Conservation (phyloP, 2,113 vertebrate species). For the Cranoglanis bouderius region DNA sequence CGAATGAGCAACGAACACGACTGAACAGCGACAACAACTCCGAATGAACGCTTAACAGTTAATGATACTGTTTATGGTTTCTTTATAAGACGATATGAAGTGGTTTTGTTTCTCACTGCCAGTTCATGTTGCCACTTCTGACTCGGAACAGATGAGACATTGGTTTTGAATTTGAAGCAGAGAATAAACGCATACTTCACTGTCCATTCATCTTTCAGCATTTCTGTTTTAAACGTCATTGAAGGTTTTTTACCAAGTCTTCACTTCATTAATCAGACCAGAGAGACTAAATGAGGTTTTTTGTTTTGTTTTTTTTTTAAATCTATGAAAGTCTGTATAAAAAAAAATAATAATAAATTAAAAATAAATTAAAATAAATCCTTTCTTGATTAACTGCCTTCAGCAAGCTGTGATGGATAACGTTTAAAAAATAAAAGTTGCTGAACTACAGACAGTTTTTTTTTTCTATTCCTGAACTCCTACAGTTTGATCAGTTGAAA, state of each 20-base stretch:
- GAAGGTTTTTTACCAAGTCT: neutral
- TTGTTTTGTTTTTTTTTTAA: no score
- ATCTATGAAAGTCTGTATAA: no score
- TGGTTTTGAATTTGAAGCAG: conserved; percentile 3
- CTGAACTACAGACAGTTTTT: neutral
- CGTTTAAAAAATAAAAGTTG: neutral
- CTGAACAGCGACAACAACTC: neutral
- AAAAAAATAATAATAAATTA: neutral
- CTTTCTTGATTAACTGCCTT: neutral
- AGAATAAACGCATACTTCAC: conserved; percentile 19
- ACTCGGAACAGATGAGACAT: conserved; percentile 16
- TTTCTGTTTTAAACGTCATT: neutral
- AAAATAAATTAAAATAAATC: neutral
- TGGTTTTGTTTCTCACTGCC: neutral
- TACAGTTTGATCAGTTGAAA: neutral
- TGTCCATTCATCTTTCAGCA: neutral
- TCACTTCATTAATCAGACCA: conserved; percentile 4
- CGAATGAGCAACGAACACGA: neutral
- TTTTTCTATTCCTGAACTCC: neutral
- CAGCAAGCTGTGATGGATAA: neutral
- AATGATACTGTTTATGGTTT: conserved; percentile 7
- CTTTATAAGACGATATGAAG: neutral
- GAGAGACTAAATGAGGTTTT: neutral
- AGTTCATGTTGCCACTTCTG: conserved; percentile 10
- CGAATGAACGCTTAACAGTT: neutral